Percentiles rank a stretch among this genome's conserved stretches.
These are phyloP conservation scores for Drosophila melanica DNA, from an alignment of 1,140 invertebrate genomes.

Conservation along the genomic window DNA sequence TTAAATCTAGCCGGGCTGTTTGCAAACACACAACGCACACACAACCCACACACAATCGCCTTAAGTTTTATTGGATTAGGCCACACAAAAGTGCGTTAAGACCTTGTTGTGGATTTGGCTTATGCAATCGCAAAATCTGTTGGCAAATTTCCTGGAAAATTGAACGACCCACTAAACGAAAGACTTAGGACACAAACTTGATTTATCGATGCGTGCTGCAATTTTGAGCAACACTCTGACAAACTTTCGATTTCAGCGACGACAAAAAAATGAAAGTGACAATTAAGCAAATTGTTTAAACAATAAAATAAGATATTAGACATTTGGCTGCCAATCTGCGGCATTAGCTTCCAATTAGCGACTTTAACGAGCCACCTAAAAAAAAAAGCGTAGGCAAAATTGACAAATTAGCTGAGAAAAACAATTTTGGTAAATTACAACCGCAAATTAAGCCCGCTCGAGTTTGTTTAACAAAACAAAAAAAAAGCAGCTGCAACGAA, in stretches of 20 bases:
- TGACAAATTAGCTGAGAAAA: conserved; percentile 72
- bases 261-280: conserved; percentile 30
- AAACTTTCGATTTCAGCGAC: conserved; percentile 5
- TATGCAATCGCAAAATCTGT: conserved; percentile 50
- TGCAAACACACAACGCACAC: conserved; percentile 57
- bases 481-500: conserved; percentile 21
- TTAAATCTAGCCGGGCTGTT: conserved; percentile 50
- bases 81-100: conserved; percentile 74
- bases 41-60: conserved; percentile 3
- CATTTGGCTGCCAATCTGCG: conserved; percentile 27
- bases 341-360: conserved; percentile 56
- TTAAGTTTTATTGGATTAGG: conserved; percentile 76
- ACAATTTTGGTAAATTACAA: conserved; percentile 70
- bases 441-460: conserved; percentile 55
- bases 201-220: background rate
- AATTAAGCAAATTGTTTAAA: conserved; percentile 46
- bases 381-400: conserved; percentile 64
- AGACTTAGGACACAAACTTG: conserved; percentile 69
- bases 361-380: conserved; percentile 46
- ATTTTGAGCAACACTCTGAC: conserved; percentile 8
- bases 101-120: conserved; percentile 16
- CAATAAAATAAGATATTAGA: conserved; percentile 76
- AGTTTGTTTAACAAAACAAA: conserved; percentile 39
- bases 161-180: conserved; percentile 37
- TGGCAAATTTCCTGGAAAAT: conserved; percentile 60